A percentile compares a stretch with the other conserved stretches of the same genome.
These are phyloP conservation scores for Casuarius casuarius DNA, from an alignment of 2,113 vertebrate genomes.

Conservation along the genomic window DNA sequence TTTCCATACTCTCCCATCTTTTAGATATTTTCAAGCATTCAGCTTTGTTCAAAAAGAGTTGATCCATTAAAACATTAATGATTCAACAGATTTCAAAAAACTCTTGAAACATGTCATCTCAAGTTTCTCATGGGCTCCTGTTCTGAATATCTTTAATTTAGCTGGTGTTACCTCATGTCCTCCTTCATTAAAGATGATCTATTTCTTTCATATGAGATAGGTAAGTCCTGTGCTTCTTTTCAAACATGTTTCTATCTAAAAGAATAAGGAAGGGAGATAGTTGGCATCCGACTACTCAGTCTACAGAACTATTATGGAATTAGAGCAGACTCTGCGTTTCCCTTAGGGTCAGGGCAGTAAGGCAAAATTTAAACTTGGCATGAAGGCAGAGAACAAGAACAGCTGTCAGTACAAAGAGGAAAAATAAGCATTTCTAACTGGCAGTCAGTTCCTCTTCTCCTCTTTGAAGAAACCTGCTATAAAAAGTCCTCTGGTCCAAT, in stretches of 20 bases:
- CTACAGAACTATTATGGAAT: background rate
- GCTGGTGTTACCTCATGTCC: background rate
- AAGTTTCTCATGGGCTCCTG: background rate
- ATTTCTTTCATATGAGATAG: background rate
- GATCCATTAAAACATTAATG: background rate
- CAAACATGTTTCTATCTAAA: background rate
- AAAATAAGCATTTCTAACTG: constrained; percentile 16
- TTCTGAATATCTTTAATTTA: background rate
- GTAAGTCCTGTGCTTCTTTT: background rate
- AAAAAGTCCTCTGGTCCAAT: background rate
- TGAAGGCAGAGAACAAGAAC: background rate
- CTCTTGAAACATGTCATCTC: background rate
- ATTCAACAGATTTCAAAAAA: background rate
- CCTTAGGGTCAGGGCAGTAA: background rate
- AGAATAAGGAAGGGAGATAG: background rate
- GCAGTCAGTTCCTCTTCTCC: background rate
- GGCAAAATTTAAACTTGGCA: background rate
- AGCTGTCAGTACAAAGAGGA: background rate
- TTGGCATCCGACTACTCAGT: background rate
- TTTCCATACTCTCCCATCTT: background rate
- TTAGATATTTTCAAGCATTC: background rate
- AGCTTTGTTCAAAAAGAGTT: background rate
- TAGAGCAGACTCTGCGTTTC: background rate
- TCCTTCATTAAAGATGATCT: background rate
- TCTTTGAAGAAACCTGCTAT: background rate